phyloP scores from a whole-genome alignment of 2,888 invertebrate species.

The Drosophila anomelani region DNA sequence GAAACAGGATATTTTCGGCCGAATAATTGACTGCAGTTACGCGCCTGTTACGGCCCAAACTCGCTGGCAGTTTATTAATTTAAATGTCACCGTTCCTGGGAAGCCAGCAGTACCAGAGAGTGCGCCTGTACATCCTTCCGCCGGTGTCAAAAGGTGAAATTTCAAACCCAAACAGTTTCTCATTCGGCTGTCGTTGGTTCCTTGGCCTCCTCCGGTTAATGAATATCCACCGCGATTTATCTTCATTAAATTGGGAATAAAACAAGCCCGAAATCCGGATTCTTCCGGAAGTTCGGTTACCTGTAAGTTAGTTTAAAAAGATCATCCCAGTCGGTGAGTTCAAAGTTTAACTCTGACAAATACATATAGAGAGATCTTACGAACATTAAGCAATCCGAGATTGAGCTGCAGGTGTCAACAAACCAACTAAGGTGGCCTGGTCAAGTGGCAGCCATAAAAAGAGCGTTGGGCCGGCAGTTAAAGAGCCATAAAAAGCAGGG shows the following conservation, averaged over 20 bases:
- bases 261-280: slow-evolving; percentile 11
- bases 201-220: slow-evolving; percentile 19
- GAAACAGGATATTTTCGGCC: slow-evolving; percentile 69
- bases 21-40: slow-evolving; percentile 73
- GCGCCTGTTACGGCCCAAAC: slow-evolving; percentile 59
- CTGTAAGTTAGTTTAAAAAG: slow-evolving; percentile 43
- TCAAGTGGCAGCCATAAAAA: slow-evolving; percentile 67
- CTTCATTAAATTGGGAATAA: slow-evolving; percentile 67
- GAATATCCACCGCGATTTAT: slow-evolving; percentile 59
- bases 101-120: slow-evolving; percentile 5
- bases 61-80: slow-evolving; percentile 75
- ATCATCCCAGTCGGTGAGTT: slow-evolving; percentile 42
- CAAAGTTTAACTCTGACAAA: slow-evolving; percentile 53
- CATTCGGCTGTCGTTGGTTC: slow-evolving; percentile 17
- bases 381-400: slow-evolving; percentile 35
- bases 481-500: slow-evolving; percentile 58
- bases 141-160: slow-evolving; percentile 71
- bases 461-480: slow-evolving; percentile 60
- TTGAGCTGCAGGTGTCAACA: slow-evolving; percentile 74
- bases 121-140: slow-evolving; percentile 9
- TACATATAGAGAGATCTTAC: slow-evolving; percentile 50
- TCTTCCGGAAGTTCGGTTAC: slow-evolving; percentile 70
- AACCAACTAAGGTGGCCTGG: slow-evolving; percentile 54
- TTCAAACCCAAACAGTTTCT: slow-evolving; percentile 65
- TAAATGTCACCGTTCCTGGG: slow-evolving; percentile 66